These are phyloP conservation scores for Anguilla anguilla DNA, from an alignment of 2,797 vertebrate species.

Conservation along the genomic window DNA sequence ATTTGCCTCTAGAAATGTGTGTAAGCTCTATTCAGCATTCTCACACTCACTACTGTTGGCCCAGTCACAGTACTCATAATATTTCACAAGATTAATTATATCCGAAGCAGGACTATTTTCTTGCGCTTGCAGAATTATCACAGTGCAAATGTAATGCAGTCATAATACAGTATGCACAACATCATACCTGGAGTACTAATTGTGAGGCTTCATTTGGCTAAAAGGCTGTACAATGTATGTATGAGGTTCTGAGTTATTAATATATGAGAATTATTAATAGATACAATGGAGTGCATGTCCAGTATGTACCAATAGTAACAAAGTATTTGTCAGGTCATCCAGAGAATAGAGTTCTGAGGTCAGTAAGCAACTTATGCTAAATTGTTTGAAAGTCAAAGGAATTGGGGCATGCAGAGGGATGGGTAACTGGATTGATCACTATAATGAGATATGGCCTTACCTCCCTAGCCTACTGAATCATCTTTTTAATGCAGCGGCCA, in stretches of 20 bases:
- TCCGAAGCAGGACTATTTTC: not conserved
- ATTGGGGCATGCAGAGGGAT: not conserved
- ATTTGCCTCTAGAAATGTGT: not conserved
- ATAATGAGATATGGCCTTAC: not conserved
- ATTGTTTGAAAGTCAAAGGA: conserved; percentile 1
- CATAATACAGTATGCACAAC: not conserved
- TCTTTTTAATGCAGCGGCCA: not conserved
- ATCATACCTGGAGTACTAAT: not conserved
- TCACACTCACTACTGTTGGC: not conserved
- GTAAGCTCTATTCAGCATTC: not conserved
- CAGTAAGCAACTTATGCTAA: not conserved
- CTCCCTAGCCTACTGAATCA: not conserved
- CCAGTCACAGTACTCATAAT: not conserved
- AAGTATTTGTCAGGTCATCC: conserved; percentile 2
- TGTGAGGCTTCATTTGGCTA: not conserved
- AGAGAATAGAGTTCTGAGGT: not conserved
- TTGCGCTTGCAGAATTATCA: not conserved
- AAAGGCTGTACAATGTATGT: not conserved
- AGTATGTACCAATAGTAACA: not conserved
- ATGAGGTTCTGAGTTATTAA: not conserved
- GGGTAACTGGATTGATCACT: not conserved
- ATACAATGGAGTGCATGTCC: not conserved
- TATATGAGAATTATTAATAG: too few species aligned
- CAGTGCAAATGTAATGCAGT: not conserved
- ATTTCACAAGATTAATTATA: not conserved